These are phyloP conservation scores for Mycetomoellerius zeteki DNA, from an alignment of 1,140 invertebrate genomes.

Conservation along the genomic window DNA sequence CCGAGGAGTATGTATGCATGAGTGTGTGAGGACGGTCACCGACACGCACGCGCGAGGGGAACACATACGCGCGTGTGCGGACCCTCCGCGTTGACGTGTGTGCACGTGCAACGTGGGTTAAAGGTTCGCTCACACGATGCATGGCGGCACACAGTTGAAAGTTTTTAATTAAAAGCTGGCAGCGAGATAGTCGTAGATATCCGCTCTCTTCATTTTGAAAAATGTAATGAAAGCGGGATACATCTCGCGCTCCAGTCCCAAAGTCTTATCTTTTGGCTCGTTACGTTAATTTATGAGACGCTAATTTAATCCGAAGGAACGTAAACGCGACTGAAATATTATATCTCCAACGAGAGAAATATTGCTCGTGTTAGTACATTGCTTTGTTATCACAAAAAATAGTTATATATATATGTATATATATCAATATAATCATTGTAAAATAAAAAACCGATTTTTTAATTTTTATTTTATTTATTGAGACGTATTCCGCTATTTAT, in stretches of 20 bases:
- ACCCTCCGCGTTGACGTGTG: conserved; percentile 59
- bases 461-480: not conserved
- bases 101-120: conserved; percentile 61
- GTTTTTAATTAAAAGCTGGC: conserved; percentile 50
- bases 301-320: conserved; percentile 25
- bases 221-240: conserved; percentile 16
- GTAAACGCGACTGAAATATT: conserved; percentile 18
- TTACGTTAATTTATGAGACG: conserved; percentile 33
- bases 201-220: conserved; percentile 11
- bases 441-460: not conserved
- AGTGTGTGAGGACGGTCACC: not conserved
- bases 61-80: not conserved
- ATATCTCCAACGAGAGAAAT: conserved; percentile 8
- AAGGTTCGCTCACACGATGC: conserved; percentile 68
- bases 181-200: not conserved
- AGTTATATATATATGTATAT: not conserved
- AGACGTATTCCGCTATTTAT: not conserved
- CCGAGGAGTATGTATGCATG: not conserved
- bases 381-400: not conserved
- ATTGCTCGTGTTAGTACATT: not conserved
- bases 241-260: not conserved
- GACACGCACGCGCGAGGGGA: conserved; percentile 13
- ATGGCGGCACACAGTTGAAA: not conserved
- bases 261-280: conserved; percentile 30
- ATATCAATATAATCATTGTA: conserved; percentile 17